Evolutionary conservation across 2,888 invertebrate genomes (phyloP).

Genomic region (Xestia c-nigrum): DNA sequence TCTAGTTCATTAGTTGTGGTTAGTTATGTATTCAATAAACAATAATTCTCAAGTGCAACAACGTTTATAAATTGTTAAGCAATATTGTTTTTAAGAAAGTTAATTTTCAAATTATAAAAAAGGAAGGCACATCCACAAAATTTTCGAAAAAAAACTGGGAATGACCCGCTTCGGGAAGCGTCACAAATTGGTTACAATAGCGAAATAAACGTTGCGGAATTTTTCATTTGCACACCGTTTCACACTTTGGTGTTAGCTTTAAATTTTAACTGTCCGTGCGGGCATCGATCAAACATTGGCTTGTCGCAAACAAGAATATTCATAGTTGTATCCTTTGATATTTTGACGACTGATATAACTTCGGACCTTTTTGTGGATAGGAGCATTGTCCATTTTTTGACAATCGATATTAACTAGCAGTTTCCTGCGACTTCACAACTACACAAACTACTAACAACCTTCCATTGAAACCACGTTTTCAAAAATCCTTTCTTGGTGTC

Average conservation of each 20-base stretch:
- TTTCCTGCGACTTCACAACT: background rate
- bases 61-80: background rate
- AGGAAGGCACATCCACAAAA: background rate
- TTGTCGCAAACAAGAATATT: slow-evolving; percentile 58
- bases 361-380: background rate
- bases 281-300: slow-evolving; percentile 75
- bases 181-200: slow-evolving; percentile 85
- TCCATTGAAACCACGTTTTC: background rate
- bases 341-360: slow-evolving; percentile 43
- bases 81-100: background rate
- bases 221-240: slow-evolving; percentile 87
- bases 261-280: slow-evolving; percentile 76
- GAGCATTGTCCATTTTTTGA: background rate
- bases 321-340: slow-evolving; percentile 54
- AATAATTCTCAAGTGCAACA: background rate
- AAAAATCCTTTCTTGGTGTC: background rate
- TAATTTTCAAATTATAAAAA: slow-evolving; percentile 15
- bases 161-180: slow-evolving; percentile 73
- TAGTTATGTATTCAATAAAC: slow-evolving; percentile 18
- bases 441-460: background rate
- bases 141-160: slow-evolving; percentile 35
- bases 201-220: slow-evolving; percentile 84
- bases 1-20: slow-evolving; percentile 70
- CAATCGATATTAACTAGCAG: background rate
- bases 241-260: slow-evolving; percentile 85